Evolutionary conservation across 2,797 vertebrate species (phyloP).

Genomic region (Hypotaenidia philippensis): DNA sequence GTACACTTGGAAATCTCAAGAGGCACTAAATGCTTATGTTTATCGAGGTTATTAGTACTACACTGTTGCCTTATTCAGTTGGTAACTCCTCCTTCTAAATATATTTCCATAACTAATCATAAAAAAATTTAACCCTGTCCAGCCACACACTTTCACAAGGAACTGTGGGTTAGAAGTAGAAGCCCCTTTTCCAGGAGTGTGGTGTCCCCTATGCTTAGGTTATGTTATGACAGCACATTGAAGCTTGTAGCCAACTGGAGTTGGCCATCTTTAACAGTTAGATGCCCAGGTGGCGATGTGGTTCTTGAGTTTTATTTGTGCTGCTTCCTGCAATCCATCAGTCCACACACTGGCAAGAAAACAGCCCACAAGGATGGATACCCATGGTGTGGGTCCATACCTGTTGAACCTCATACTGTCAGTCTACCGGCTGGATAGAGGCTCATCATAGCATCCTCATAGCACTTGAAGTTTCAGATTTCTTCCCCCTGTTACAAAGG

Average conservation of each 20-base stretch:
- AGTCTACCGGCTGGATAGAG: neutral
- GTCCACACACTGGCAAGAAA: neutral
- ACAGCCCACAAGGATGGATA: neutral
- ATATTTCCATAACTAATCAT: neutral
- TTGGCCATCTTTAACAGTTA: neutral
- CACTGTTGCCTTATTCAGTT: neutral
- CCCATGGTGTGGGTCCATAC: neutral
- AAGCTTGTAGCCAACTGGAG: neutral
- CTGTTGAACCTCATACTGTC: neutral
- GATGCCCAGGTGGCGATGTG: neutral
- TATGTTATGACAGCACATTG: neutral
- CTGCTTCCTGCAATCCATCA: neutral
- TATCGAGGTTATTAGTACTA: neutral
- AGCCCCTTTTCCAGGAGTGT: neutral
- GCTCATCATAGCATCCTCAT: neutral
- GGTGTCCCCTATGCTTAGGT: fast-evolving
- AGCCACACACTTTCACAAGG: neutral
- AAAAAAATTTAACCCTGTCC: neutral
- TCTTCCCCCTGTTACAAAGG: neutral
- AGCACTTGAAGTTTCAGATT: neutral
- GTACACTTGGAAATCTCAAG: neutral
- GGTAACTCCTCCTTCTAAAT: neutral
- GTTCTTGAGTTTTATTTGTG: neutral
- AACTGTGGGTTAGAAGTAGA: neutral
- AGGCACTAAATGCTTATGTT: neutral